A percentile compares a stretch with the other conserved stretches of the same genome.
phyloP scores from a whole-genome alignment of 1,140 invertebrate genomes.

The Ips nitidus region DNA sequence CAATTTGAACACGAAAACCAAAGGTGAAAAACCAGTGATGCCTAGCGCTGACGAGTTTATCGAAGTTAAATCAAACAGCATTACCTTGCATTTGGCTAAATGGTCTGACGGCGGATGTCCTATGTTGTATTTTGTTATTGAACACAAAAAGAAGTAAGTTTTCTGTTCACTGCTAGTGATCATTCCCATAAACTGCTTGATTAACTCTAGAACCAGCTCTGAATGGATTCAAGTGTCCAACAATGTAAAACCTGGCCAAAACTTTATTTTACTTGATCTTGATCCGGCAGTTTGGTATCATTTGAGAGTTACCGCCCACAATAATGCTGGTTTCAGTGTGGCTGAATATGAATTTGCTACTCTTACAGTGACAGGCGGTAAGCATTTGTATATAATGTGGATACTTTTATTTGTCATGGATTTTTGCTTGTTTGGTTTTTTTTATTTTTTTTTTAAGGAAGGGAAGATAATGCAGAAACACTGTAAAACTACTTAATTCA shows the following conservation, averaged over 20 bases:
- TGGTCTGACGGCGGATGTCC: conserved; percentile 96
- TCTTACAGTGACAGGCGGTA: conserved; percentile 90
- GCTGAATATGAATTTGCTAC: conserved; percentile 95
- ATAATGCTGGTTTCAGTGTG: conserved; percentile 92
- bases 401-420: conserved; percentile 25
- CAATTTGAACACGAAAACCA: conserved; percentile 81
- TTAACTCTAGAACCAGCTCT: conserved; percentile 62
- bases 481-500: neutral
- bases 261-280: conserved; percentile 88
- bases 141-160: conserved; percentile 88
- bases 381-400: conserved; percentile 48
- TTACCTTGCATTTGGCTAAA: conserved; percentile 85
- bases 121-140: conserved; percentile 93
- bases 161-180: neutral
- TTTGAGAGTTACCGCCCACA: conserved; percentile 88
- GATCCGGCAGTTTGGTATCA: conserved; percentile 93
- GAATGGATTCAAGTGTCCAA: conserved; percentile 95
- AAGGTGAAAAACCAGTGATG: conserved; percentile 86
- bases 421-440: conserved; percentile 27
- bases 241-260: conserved; percentile 86
- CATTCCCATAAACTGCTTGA: conserved; percentile 2
- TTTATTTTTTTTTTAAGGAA: conserved; percentile 17
- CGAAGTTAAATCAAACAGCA: conserved; percentile 87
- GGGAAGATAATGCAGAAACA: neutral
- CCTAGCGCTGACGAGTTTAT: conserved; percentile 87